Evolutionary conservation across 2,113 vertebrate genomes (phyloP).

Genomic region (Scolopax mira): DNA sequence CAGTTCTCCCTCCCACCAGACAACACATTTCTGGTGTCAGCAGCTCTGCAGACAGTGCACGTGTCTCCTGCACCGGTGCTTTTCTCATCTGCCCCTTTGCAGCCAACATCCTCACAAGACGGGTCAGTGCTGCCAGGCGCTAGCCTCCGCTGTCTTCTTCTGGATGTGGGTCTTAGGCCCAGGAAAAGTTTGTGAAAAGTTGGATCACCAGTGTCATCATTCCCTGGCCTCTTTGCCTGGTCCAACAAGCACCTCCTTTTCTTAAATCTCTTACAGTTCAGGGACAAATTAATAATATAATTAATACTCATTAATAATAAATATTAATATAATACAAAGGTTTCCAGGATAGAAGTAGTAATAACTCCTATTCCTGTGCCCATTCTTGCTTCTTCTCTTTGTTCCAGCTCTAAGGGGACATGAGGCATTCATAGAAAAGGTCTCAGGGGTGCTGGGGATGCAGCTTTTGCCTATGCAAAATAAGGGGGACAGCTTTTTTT

Average conservation of each 20-base stretch:
- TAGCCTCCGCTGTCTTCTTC: neutral
- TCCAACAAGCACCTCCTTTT: neutral
- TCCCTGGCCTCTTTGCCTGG: neutral
- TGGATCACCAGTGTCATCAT: neutral
- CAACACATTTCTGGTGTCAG: neutral
- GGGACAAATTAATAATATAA: neutral
- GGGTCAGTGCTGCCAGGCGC: neutral
- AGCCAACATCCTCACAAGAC: neutral
- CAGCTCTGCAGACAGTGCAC: neutral
- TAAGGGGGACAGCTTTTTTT: neutral
- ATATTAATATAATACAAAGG: neutral
- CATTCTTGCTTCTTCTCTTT: neutral
- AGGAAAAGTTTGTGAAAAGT: neutral
- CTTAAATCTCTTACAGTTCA: neutral
- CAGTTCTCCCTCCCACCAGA: neutral
- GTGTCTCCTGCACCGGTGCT: neutral
- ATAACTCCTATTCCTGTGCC: too few species aligned
- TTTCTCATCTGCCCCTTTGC: neutral
- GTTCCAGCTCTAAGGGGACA: neutral
- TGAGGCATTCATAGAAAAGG: neutral
- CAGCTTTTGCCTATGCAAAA: neutral
- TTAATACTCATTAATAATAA: neutral
- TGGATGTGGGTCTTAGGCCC: fast-evolving
- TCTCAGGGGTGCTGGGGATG: neutral
- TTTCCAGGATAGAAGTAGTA: neutral